A percentile compares a stretch with the other conserved stretches of the same genome.
Evolutionary conservation across 2,797 vertebrate species (phyloP).

Genomic region (Phoxinus dragarum): DNA sequence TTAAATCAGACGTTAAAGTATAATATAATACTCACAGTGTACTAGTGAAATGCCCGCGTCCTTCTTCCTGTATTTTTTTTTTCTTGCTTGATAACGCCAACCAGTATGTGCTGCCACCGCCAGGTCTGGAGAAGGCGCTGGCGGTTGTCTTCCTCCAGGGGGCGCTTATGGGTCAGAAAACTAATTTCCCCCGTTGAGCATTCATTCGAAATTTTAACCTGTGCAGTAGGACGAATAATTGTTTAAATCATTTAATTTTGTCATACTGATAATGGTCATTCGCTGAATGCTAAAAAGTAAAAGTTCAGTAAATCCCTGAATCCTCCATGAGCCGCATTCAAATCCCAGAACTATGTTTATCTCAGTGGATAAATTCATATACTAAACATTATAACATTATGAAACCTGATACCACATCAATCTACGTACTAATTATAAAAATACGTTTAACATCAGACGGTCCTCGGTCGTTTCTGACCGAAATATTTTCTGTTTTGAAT

Average conservation of each 20-base stretch:
- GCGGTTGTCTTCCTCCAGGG: neutral
- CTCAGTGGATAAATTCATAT: neutral
- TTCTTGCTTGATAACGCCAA: neutral
- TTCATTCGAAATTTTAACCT: neutral
- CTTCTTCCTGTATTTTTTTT: neutral
- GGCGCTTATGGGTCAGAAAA: neutral
- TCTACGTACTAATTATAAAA: no score
- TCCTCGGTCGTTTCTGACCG: no score
- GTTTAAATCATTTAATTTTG: neutral
- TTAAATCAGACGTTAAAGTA: neutral
- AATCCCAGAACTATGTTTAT: neutral
- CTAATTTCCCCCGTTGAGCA: neutral
- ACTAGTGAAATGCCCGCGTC: neutral
- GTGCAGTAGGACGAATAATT: neutral
- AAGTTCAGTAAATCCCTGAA: neutral
- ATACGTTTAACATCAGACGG: no score
- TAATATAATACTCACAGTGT: conserved; percentile 25
- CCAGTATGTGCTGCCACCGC: conserved; percentile 9
- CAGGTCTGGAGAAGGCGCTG: neutral
- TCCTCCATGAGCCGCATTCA: neutral
- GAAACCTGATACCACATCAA: neutral
- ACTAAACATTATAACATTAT: neutral
- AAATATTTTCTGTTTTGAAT: no score
- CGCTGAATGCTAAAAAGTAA: no score
- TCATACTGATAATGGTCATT: neutral